phyloP scores from a whole-genome alignment of 2,113 vertebrate genomes.

The Dipodomys stephensi region DNA sequence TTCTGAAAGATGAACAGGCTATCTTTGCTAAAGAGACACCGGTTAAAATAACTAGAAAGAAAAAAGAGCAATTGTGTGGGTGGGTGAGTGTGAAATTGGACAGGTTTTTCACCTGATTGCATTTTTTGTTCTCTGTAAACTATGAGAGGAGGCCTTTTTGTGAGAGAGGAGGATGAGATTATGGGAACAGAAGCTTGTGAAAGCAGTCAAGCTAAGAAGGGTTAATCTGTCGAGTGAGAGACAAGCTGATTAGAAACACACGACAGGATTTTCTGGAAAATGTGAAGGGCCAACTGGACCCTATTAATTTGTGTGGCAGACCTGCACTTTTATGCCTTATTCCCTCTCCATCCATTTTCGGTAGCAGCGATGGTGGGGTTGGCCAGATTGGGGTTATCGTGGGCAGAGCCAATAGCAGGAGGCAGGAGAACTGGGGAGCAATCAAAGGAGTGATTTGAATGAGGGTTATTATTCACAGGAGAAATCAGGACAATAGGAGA shows the following conservation, averaged over 20 bases:
- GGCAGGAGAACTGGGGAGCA: not conserved
- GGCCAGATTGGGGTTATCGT: not conserved
- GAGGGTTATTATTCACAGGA: not conserved
- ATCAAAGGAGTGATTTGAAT: not conserved
- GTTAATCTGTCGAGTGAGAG: not conserved
- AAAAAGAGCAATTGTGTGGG: not conserved
- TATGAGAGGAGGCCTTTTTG: not conserved
- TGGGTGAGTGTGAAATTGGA: not conserved
- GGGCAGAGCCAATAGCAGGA: not conserved
- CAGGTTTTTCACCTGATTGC: not conserved
- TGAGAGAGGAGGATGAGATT: not conserved
- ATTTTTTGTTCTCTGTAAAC: not conserved
- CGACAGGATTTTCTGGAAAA: not conserved
- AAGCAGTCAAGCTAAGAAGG: not conserved
- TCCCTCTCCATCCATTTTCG: not conserved
- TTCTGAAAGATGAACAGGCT: not conserved
- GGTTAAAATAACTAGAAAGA: not conserved
- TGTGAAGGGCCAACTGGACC: not conserved
- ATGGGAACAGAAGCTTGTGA: not conserved
- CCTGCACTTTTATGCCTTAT: not conserved
- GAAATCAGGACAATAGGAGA: not conserved
- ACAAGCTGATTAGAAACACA: not conserved
- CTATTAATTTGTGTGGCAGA: not conserved
- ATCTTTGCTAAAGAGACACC: not conserved
- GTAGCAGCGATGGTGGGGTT: too few species aligned